Evolutionary conservation across 2,113 vertebrate genomes (phyloP).

Genomic region (Poecilia latipinna): DNA sequence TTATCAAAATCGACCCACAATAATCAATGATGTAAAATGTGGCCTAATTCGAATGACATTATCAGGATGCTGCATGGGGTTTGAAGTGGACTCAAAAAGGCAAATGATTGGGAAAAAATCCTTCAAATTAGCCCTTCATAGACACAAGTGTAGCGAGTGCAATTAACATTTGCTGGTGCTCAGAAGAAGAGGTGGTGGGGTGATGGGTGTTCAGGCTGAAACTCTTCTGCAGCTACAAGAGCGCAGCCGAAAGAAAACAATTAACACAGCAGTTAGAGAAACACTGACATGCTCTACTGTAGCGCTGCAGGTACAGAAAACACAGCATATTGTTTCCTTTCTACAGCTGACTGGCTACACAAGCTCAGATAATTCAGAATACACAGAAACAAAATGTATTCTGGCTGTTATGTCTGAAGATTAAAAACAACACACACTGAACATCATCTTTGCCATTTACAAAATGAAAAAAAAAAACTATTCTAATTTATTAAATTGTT

Average conservation of each 20-base stretch:
- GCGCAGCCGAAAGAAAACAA: conserved; percentile 2
- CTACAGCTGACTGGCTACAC: background rate
- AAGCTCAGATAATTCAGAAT: background rate
- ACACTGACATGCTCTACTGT: background rate
- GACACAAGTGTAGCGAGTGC: conserved; percentile 12
- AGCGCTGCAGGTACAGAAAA: background rate
- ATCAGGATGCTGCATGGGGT: conserved; percentile 20
- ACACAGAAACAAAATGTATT: background rate
- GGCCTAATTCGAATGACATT: conserved; percentile 41
- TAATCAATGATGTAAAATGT: conserved; percentile 21
- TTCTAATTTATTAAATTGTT: background rate
- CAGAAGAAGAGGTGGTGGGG: background rate
- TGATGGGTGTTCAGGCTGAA: background rate
- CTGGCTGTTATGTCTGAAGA: background rate
- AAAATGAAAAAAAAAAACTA: background rate
- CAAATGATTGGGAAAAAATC: background rate
- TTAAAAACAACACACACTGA: background rate
- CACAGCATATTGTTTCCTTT: background rate
- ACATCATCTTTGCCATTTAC: background rate
- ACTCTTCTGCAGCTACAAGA: background rate
- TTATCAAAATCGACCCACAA: background rate
- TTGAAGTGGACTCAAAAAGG: conserved; percentile 26
- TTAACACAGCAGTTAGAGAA: conserved; percentile 6
- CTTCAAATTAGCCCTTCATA: conserved; percentile 30
- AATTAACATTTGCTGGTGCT: conserved; percentile 20